These are phyloP conservation scores for Drosophila santomea DNA, from an alignment of 1,140 invertebrate species.

Conservation along the genomic window DNA sequence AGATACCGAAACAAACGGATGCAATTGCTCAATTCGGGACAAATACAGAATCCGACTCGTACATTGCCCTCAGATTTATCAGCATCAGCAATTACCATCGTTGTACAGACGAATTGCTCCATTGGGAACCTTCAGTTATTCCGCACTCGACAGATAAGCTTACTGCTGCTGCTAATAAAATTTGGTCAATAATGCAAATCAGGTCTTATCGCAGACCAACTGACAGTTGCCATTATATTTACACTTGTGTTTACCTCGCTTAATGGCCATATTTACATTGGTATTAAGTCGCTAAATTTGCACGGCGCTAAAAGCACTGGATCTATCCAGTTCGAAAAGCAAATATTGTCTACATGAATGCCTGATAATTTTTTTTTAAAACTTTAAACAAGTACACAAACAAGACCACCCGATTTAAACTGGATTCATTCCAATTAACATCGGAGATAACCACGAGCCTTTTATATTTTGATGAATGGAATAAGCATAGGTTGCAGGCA, in stretches of 20 bases:
- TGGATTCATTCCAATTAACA: slow-evolving; percentile 51
- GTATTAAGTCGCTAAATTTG: slow-evolving; percentile 43
- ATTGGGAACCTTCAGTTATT: slow-evolving; percentile 9
- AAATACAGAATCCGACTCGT: slow-evolving; percentile 14
- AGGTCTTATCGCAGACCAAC: slow-evolving; percentile 38
- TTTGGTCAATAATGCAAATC: slow-evolving; percentile 30
- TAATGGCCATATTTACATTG: slow-evolving; percentile 49
- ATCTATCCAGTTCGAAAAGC: slow-evolving; percentile 73
- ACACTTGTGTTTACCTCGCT: slow-evolving; percentile 19
- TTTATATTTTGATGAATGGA: not conserved
- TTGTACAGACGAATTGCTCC: slow-evolving; percentile 2
- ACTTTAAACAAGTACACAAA: slow-evolving; percentile 1
- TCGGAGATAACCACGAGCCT: slow-evolving; percentile 35
- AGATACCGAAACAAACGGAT: slow-evolving; percentile 7
- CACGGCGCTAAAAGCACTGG: slow-evolving; percentile 75
- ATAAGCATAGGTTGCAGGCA: no score
- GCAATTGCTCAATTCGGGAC: slow-evolving; percentile 10
- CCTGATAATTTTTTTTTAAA: slow-evolving; percentile 34
- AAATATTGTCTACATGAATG: slow-evolving; percentile 39
- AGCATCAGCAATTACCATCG: slow-evolving; percentile 20
- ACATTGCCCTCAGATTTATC: slow-evolving; percentile 40
- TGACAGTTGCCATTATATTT: slow-evolving; percentile 14
- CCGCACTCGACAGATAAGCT: slow-evolving; percentile 38
- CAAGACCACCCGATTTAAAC: slow-evolving; percentile 29
- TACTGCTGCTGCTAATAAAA: slow-evolving; percentile 28